Base-by-base conservation (phyloP, 2,888 invertebrate genomes). In the Byasa hedistus region DNA sequence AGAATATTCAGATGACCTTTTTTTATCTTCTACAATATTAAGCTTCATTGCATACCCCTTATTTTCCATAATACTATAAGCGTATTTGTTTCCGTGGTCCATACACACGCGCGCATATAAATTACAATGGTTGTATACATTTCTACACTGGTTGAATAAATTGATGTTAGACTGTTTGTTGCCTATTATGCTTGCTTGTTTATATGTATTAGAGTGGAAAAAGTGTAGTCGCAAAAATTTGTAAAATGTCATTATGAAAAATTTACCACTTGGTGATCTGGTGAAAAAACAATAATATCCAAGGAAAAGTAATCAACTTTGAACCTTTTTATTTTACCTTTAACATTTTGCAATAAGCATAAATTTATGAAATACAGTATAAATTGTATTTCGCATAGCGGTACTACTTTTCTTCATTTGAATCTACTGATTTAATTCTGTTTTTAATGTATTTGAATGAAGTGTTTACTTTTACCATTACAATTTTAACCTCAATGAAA, bases 41-140 rank as follows among this genome's bases (percentile, higher is more conserved):
- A 84, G 71, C 56, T 76, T 76, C 15, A 78, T 71, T 32, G 78
- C 79, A 70, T 87, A 86, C 27, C 89, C 88, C 74, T 82, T 83
- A 57, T 72, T 83, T 75, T 80, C 76, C 81, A 93, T 82, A 60
- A 92, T 73, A 67, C 69, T 74, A 66, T 86, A 90, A 0, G 92
- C 92, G 73, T 84, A 84, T 68, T 69, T 75, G 71, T 89, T 92
- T 79, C 93, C 93, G 72, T 80, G 74, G 76, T 91, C 90, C 74
- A 79, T 73, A 70, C 69, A 85, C 81, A 87, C 83, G 85, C 84
- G 86, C 21, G 70, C 62, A 71, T 69, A 72, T 57, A 82, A 69
- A 51, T 51, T 75, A 27, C 77, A 66, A 70, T 71, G 78, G 62
- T 57, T 72, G 69, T 84, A 79, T 61, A 88, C 66, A 70, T 70